These are phyloP conservation scores for Sebastes kiyomatsui DNA, from an alignment of 2,797 vertebrate species.

Conservation along the genomic window DNA sequence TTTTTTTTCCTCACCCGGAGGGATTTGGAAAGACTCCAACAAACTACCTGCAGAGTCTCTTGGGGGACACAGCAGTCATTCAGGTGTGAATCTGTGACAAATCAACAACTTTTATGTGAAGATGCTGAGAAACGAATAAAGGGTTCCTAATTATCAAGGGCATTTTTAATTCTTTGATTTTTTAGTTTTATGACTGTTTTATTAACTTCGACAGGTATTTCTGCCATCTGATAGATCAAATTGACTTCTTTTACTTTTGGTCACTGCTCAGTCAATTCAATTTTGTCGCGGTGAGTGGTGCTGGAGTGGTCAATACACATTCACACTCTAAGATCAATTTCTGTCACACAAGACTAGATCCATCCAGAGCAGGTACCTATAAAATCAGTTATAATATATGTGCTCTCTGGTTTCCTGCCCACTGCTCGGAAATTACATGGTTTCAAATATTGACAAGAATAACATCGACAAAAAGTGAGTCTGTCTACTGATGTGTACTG, in stretches of 20 bases:
- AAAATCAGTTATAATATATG: conserved; percentile 2
- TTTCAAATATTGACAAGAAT: conserved; percentile 12
- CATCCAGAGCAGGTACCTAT: conserved; percentile 1
- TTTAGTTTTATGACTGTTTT: not conserved
- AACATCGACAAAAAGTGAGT: not conserved
- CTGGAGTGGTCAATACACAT: conserved; percentile 12
- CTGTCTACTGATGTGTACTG: not conserved
- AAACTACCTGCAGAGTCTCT: conserved; percentile 37
- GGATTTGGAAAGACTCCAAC: conserved; percentile 24
- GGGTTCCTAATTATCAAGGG: not conserved
- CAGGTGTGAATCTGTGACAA: conserved; percentile 32
- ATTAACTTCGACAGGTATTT: not conserved
- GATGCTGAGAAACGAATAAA: conserved; percentile 6
- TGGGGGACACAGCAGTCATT: not conserved
- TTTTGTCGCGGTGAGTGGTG: not conserved
- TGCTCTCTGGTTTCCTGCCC: conserved; percentile 1
- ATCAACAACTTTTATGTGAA: conserved; percentile 29
- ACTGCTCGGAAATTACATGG: not conserved
- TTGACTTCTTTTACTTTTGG: not conserved
- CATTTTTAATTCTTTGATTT: not conserved
- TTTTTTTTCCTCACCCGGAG: conserved; percentile 10
- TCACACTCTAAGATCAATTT: conserved; percentile 8
- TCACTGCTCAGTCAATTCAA: not conserved
- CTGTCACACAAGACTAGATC: not conserved
- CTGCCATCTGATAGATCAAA: not conserved